Evolutionary conservation across 2,113 vertebrate species (phyloP), one percentile per base, ranked within the genome.

Genomic region (Leiothrix lutea): DNA sequence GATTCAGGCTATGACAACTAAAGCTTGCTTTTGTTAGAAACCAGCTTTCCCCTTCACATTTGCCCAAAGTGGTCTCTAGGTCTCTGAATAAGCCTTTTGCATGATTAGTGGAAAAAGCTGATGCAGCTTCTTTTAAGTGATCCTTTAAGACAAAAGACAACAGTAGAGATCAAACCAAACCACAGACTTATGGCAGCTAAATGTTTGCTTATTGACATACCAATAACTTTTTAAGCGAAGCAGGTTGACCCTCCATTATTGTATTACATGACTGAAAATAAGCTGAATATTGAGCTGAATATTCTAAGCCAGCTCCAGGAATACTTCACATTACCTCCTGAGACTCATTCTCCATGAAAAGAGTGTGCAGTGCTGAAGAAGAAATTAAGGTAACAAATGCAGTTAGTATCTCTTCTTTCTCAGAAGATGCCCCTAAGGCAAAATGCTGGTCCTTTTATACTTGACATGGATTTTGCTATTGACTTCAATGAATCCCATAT

Each of bases 231-330:
- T 77, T 40, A 80, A 65, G n/a, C 5, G 69, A 31, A 19, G 4
- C 0, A 0, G 3, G 8, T 22, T 79, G 44, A 22, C 2, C 24
- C 3, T 88, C 40, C 6, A 1, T 56, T 82, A 9, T n/a, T 2
- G 1, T 53, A 57, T 28, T 58, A 6, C 7, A 20, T 45, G 16
- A 24, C 28, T 40, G n/a, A 83, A 91, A 92, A 65, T 19, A 72
- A 77, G 11, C 14, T 33, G 21, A 64, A 24, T 72, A 80, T 69
- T 28, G 8, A 65, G 51, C 12, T 36, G 22, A 65, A 73, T 65
- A 64, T n/a, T 19, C 13, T 80, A 60, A 75, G 2, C 4, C 19
- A 61, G 7, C 7, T 70, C 7, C 29, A 75, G 5, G 9, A 81
- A 64, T 45, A 53, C 9, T 86, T 86, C 4, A 17, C 14, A 25